Conservation (phyloP, 2,113 vertebrate genomes). For the Trematocara stigmaticum region DNA sequence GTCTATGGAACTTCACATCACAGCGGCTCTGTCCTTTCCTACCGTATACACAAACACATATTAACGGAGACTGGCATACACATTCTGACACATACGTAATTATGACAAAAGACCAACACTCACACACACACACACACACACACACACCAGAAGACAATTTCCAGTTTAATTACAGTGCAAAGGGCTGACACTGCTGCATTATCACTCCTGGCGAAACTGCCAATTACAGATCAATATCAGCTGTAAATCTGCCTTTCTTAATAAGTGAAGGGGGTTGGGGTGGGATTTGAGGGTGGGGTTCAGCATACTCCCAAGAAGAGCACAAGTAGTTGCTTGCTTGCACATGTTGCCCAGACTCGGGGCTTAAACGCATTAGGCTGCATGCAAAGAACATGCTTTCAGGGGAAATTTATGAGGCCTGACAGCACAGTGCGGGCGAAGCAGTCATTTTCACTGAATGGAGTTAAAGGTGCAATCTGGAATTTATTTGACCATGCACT, state of each 20-base stretch:
- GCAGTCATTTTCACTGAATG: constrained; percentile 32
- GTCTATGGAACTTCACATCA: constrained; percentile 28
- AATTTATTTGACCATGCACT: constrained; percentile 30
- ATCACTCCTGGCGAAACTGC: constrained; percentile 32
- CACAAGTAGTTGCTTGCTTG: constrained; percentile 6
- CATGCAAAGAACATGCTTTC: constrained; percentile 46
- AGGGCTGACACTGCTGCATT: constrained; percentile 32
- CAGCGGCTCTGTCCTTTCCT: constrained; percentile 34
- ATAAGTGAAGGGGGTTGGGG: constrained; percentile 6
- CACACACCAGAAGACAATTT: not conserved
- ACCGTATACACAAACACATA: not conserved
- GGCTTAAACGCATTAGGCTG: constrained; percentile 36
- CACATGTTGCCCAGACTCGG: constrained; percentile 40
- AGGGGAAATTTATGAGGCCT: constrained; percentile 39
- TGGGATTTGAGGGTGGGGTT: not conserved
- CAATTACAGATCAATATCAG: constrained; percentile 47
- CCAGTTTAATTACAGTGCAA: constrained; percentile 42
- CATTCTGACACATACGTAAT: not conserved
- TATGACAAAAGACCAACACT: not conserved
- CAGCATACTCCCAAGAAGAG: not conserved
- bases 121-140: not conserved
- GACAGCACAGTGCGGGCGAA: constrained; percentile 20
- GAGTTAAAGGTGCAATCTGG: constrained; percentile 54
- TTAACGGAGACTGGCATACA: not conserved
- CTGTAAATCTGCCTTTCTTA: constrained; percentile 49